These are phyloP conservation scores for Sclerurus mexicanus DNA, from an alignment of 2,113 vertebrate species.

Conservation along the genomic window DNA sequence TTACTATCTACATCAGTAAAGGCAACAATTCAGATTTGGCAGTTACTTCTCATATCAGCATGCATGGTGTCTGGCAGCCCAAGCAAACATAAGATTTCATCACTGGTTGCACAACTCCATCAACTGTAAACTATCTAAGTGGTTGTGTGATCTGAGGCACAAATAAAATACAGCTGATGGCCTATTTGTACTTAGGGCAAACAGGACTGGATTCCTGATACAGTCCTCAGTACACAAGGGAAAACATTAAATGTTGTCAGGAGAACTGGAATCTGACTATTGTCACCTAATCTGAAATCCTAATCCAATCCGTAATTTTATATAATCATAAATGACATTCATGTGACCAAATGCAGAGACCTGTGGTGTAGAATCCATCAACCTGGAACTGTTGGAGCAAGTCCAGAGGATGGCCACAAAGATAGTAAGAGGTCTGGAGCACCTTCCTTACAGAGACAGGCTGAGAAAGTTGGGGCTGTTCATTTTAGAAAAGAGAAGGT, in stretches of 20 bases:
- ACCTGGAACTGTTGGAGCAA: background rate
- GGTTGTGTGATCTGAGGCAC: background rate
- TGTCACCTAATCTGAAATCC: background rate
- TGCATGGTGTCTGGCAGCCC: background rate
- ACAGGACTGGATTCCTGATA: background rate
- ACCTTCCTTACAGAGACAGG: background rate
- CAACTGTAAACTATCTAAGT: background rate
- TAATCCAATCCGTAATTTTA: background rate
- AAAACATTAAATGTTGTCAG: background rate
- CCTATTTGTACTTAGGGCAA: background rate
- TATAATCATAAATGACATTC: background rate
- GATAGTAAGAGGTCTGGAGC: background rate
- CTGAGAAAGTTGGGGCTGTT: background rate
- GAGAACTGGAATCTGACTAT: background rate
- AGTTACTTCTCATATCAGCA: slow-evolving; percentile 32
- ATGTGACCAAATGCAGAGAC: background rate
- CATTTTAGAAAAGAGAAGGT: background rate
- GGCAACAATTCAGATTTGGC: slow-evolving; percentile 38
- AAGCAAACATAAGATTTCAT: background rate
- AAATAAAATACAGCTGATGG: background rate
- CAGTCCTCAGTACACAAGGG: background rate
- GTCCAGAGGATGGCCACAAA: background rate
- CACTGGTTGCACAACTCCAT: background rate
- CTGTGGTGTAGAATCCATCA: fast-evolving
- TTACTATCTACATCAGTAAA: slow-evolving; percentile 50